Conservation (phyloP, 92 coral and sea anemone genomes). For the Chrysogorgia sp. region DNA sequence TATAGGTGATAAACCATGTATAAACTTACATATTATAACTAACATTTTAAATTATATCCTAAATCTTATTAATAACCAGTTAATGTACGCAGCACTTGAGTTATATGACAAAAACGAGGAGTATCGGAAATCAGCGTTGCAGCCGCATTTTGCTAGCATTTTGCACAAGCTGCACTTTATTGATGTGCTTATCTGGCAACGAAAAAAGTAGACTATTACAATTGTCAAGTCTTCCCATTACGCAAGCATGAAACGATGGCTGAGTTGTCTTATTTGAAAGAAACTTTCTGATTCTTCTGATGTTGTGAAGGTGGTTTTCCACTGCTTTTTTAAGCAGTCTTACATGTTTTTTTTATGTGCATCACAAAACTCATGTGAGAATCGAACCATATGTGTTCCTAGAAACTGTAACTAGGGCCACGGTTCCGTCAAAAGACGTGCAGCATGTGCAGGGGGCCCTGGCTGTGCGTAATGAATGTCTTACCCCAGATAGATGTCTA, state of each 20-base stretch:
- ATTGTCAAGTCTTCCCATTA: conserved; percentile 23
- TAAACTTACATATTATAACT: conserved; percentile 8
- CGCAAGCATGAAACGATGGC: conserved; percentile 11
- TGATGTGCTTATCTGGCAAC: conserved; percentile 25
- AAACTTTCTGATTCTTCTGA: no score
- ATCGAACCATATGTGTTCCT: no score
- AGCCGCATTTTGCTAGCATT: no score
- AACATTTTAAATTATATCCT: no score
- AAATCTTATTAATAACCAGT: no score
- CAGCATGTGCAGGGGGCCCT: no score
- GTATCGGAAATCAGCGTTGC: conserved; percentile 28
- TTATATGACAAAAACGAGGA: conserved; percentile 25
- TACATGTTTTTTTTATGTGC: no score
- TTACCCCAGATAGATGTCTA: no score
- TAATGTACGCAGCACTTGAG: conserved; percentile 12
- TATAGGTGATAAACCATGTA: conserved; percentile 18
- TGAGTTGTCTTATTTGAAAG: background rate
- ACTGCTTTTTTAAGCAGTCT: no score
- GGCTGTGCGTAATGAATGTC: no score
- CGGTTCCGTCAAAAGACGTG: conserved; percentile 7
- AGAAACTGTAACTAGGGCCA: conserved; percentile 3
- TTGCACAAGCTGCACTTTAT: conserved; percentile 27
- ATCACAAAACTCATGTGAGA: no score
- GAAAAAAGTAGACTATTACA: conserved; percentile 25
- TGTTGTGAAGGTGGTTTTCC: no score